Base-by-base conservation (phyloP, 2,888 invertebrate genomes). In the Atrina japonica region DNA sequence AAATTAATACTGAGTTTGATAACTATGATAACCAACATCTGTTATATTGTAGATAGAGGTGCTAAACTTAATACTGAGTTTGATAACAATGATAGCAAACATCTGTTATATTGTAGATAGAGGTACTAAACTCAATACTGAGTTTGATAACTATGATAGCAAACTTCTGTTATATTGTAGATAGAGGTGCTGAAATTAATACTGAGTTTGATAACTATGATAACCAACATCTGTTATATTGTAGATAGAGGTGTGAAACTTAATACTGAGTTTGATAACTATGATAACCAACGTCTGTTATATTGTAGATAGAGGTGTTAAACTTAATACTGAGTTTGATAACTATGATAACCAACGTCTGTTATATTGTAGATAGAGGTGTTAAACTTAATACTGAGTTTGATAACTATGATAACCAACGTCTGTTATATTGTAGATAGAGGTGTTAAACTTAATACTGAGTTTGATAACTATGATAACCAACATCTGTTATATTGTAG, bases 211-310 rank as follows among this genome's bases (percentile, higher is more conserved):
- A 35, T 35, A 11, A n/a, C 35, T 35, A 56, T 56, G 56, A 29
- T n/a, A 56, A 35, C 56, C 3, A 56, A n/a, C 29, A 9, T 56
- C 16, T 56, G 40, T n/a, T 35, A 11, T 11, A 35, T 35, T 35
- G 11, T 35, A 35, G 35, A 35, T 35, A 35, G 40, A 25, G 11
- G 29, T n/a, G 9, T 56, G 29, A 23, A 35, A 35, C 35, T 35
- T 35, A 35, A 35, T 35, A 7, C 35, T 35, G 6, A 35, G 35
- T 56, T 35, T 35, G 23, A 35, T 35, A 11, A n/a, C 35, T 35
- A 56, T 56, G 56, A 29, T n/a, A 56, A 35, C 56, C 3, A 56
- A n/a, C 29, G 18, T 56, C 16, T 56, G 40, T n/a, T 35, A 11
- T 11, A 35, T 35, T 35, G 11, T 35, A 35, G 35, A 35, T 35